A percentile compares a stretch with the other conserved stretches of the same genome.
These are phyloP conservation scores for Aromia moschata DNA, from an alignment of 2,888 invertebrate genomes.

Conservation along the genomic window DNA sequence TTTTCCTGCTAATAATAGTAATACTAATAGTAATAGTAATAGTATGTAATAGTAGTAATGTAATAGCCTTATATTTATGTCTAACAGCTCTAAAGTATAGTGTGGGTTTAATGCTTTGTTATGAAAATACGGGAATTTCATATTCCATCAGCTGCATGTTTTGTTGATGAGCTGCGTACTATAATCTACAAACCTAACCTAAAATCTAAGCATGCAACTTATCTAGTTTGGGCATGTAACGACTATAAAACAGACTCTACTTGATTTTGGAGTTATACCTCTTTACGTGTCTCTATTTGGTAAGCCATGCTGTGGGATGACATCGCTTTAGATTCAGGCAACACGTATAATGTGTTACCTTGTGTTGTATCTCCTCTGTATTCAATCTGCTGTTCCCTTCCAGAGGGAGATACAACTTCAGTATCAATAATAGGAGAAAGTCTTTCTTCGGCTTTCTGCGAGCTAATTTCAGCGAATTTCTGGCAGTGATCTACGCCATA, in stretches of 20 bases:
- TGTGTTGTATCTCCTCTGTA: constrained; percentile 51
- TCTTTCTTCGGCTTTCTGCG: constrained; percentile 48
- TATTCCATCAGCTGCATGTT: no score
- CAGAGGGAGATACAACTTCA: constrained; percentile 59
- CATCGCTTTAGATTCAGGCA: constrained; percentile 61
- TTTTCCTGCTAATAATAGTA: no score
- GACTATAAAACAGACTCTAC: constrained; percentile 42
- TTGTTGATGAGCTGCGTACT: no score
- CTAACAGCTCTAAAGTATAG: no score
- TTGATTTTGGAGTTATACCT: constrained; percentile 57
- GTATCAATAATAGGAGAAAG: constrained; percentile 62
- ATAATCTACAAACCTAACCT: no score
- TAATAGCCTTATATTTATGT: no score
- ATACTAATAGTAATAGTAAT: no score
- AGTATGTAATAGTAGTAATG: no score
- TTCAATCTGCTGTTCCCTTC: constrained; percentile 59
- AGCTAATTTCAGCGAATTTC: constrained; percentile 1
- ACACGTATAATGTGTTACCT: constrained; percentile 62
- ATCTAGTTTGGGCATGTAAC: constrained; percentile 50
- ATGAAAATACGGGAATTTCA: no score
- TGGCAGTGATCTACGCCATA: not conserved
- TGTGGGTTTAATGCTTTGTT: no score
- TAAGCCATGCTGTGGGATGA: constrained; percentile 66
- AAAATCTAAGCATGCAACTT: constrained; percentile 28
- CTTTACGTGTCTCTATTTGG: constrained; percentile 63